A percentile compares a stretch with the other conserved stretches of the same genome.
Evolutionary conservation across 2,113 vertebrate genomes (phyloP).

Genomic region (Dipodomys ordii): DNA sequence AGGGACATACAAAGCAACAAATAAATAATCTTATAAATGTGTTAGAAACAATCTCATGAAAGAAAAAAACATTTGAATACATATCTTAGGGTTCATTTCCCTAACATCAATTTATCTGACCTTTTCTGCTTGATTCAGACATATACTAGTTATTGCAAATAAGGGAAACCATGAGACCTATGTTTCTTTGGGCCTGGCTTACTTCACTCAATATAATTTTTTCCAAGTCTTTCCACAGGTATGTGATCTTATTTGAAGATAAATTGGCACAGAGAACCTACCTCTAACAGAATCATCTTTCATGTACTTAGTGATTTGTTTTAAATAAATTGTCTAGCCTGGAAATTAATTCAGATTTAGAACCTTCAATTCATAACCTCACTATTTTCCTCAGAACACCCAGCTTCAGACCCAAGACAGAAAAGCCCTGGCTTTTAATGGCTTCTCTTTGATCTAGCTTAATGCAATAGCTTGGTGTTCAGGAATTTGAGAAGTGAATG

Average conservation of each 20-base stretch:
- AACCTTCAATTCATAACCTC: background rate
- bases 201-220: too few species aligned
- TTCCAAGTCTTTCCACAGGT: too few species aligned
- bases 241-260: background rate
- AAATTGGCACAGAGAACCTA: background rate
- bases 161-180: too few species aligned
- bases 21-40: too few species aligned
- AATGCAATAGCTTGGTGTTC: background rate
- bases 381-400: background rate
- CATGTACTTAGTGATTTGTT: background rate
- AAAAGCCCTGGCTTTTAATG: background rate
- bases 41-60: too few species aligned
- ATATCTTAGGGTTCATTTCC: too few species aligned
- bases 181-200: too few species aligned
- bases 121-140: too few species aligned
- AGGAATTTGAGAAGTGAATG: background rate
- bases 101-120: too few species aligned
- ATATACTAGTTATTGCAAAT: too few species aligned
- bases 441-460: slow-evolving; percentile 2
- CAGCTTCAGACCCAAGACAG: background rate
- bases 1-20: too few species aligned
- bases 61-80: too few species aligned
- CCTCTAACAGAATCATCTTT: background rate
- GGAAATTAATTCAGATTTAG: background rate
- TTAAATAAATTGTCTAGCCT: background rate